Conservation (phyloP, 2,888 invertebrate species). For the Parasteatoda lunata region DNA sequence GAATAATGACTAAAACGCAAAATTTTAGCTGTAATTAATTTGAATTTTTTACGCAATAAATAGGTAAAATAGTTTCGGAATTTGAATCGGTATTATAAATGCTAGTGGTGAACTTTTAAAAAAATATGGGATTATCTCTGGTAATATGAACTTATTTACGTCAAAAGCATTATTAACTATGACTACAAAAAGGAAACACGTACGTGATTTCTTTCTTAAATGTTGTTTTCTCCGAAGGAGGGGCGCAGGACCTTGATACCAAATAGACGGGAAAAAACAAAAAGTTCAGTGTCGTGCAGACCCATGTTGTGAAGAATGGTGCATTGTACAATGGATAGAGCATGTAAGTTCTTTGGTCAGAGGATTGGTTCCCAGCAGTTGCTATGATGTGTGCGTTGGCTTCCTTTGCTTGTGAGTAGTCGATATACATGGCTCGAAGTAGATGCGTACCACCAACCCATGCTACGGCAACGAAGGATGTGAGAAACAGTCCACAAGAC, state of each 20-base stretch:
- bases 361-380: background rate
- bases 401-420: slow-evolving; percentile 44
- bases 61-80: too few species aligned
- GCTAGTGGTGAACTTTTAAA: too few species aligned
- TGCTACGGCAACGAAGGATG: slow-evolving; percentile 87
- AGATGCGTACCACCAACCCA: slow-evolving; percentile 96
- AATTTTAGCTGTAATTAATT: too few species aligned
- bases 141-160: too few species aligned
- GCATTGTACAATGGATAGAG: slow-evolving; percentile 78
- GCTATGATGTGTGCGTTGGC: slow-evolving; percentile 49
- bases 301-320: slow-evolving; percentile 96
- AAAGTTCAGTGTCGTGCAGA: slow-evolving; percentile 92
- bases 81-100: too few species aligned
- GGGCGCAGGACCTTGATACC: slow-evolving; percentile 47
- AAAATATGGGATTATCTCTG: too few species aligned
- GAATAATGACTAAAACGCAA: too few species aligned
- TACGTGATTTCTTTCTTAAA: slow-evolving; percentile 61
- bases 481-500: slow-evolving; percentile 91
- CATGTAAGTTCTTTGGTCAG: slow-evolving; percentile 4
- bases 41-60: too few species aligned
- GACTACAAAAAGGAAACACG: background rate
- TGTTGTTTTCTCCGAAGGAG: slow-evolving; percentile 52
- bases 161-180: too few species aligned
- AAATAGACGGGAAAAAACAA: slow-evolving; percentile 78
- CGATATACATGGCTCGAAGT: slow-evolving; percentile 80